Percentiles rank a stretch among this genome's conserved stretches.
Evolutionary conservation across 1,140 invertebrate species (phyloP).

Genomic region (Apis cerana): DNA sequence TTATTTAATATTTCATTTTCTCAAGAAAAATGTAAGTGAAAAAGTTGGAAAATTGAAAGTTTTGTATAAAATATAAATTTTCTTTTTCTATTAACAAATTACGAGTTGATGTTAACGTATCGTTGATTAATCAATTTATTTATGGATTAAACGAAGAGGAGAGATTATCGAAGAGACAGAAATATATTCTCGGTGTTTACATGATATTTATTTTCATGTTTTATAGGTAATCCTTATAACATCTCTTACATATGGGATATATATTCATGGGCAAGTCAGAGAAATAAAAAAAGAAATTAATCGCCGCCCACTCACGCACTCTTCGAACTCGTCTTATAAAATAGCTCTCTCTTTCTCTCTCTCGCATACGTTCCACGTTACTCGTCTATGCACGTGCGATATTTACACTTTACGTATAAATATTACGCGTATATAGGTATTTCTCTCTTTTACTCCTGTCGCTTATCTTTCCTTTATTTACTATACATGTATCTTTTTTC

Average conservation of each 20-base stretch:
- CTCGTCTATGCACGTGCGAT: neutral
- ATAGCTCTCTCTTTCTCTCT: conserved; percentile 45
- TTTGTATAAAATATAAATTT: too few relatives aligned
- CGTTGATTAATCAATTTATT: too few relatives aligned
- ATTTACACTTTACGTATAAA: too few relatives aligned
- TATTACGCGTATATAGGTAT: neutral
- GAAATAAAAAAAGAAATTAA: conserved; percentile 71
- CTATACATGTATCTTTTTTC: conserved; percentile 32
- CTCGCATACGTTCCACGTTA: conserved; percentile 7
- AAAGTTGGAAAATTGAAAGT: too few relatives aligned
- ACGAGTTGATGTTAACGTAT: too few relatives aligned
- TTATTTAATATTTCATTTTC: too few relatives aligned
- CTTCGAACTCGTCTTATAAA: conserved; percentile 42
- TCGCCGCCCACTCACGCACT: conserved; percentile 65
- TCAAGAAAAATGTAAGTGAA: too few relatives aligned
- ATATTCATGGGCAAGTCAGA: conserved; percentile 70
- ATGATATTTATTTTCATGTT: conserved; percentile 70
- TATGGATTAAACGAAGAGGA: too few relatives aligned
- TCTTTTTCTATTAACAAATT: too few relatives aligned
- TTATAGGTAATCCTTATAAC: conserved; percentile 68
- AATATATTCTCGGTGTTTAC: conserved; percentile 61
- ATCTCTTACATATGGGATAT: conserved; percentile 70
- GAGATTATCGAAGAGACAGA: neutral
- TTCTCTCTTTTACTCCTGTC: conserved; percentile 31
- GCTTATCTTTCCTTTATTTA: neutral